Conservation (phyloP, 2,888 invertebrate species). For the Pharmacophagus antenor region DNA sequence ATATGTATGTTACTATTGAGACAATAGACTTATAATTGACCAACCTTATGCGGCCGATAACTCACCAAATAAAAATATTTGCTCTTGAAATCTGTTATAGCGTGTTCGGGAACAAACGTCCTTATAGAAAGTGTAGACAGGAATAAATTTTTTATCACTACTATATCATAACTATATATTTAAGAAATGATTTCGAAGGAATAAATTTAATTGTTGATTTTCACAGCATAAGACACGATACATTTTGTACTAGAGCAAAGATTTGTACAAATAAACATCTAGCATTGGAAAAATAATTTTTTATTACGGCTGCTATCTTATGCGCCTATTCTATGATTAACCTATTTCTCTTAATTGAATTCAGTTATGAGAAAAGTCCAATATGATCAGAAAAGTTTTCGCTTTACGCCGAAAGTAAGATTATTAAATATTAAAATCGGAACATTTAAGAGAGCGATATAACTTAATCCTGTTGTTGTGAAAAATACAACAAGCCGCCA, state of each 20-base stretch:
- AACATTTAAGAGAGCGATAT: not conserved
- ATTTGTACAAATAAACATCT: slow-evolving; percentile 37
- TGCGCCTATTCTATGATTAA: slow-evolving; percentile 22
- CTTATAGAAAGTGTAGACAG: no score
- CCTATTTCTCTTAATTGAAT: slow-evolving; percentile 20
- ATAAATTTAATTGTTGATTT: slow-evolving; percentile 30
- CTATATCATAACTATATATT: no score
- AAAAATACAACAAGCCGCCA: slow-evolving; percentile 54
- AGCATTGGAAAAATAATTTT: slow-evolving; percentile 35
- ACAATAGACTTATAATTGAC: slow-evolving; percentile 43
- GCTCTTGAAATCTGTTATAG: not conserved
- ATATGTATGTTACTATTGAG: slow-evolving; percentile 68
- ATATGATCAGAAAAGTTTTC: not conserved
- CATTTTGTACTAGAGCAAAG: slow-evolving; percentile 65
- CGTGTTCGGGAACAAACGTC: not conserved
- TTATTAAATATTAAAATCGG: not conserved
- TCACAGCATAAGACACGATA: slow-evolving; percentile 58
- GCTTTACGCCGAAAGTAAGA: not conserved
- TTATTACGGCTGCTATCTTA: slow-evolving; percentile 31
- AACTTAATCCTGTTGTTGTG: not conserved
- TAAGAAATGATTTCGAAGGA: slow-evolving; percentile 21
- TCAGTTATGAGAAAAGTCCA: slow-evolving; percentile 16
- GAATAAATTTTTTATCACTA: no score
- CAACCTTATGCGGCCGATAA: slow-evolving; percentile 40
- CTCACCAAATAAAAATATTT: not conserved